Evolutionary conservation across 2,888 invertebrate species (phyloP).

Genomic region (Aporophyla nigra): DNA sequence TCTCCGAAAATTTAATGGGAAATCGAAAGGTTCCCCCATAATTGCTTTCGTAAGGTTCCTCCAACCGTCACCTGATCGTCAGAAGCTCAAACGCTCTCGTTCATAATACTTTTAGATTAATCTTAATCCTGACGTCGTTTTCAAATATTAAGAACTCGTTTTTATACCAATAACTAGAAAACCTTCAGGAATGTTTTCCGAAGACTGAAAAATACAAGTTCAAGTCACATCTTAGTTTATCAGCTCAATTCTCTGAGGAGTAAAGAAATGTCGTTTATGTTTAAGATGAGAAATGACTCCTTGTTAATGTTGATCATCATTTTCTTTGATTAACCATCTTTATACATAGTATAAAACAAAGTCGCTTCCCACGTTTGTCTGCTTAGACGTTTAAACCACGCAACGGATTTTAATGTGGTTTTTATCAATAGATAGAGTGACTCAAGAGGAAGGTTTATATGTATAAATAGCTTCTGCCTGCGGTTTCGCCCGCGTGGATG

Average conservation of each 20-base stretch:
- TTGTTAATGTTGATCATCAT: not conserved
- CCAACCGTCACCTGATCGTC: slow-evolving; percentile 29
- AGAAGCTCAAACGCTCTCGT: slow-evolving; percentile 12
- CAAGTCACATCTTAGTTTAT: not conserved
- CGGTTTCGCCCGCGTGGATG: too few species aligned
- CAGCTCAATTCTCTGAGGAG: slow-evolving; percentile 13
- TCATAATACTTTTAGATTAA: slow-evolving; percentile 53
- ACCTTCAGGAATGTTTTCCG: not conserved
- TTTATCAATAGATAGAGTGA: too few species aligned
- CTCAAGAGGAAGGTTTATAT: too few species aligned
- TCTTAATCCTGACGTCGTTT: slow-evolving; percentile 35
- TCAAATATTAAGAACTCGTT: slow-evolving; percentile 32
- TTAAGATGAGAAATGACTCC: not conserved
- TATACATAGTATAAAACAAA: too few species aligned
- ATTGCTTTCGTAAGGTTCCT: slow-evolving; percentile 39
- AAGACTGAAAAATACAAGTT: not conserved
- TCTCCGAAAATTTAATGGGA: slow-evolving; percentile 20
- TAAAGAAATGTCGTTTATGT: not conserved
- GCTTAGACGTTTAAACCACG: too few species aligned
- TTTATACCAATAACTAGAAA: slow-evolving; percentile 9
- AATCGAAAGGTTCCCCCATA: slow-evolving; percentile 22
- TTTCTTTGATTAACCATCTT: not conserved
- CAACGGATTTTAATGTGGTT: too few species aligned
- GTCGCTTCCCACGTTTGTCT: too few species aligned
- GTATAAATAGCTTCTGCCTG: too few species aligned